Evolutionary conservation across 1,140 invertebrate genomes (phyloP).

Genomic region (Camponotus vicinus): DNA sequence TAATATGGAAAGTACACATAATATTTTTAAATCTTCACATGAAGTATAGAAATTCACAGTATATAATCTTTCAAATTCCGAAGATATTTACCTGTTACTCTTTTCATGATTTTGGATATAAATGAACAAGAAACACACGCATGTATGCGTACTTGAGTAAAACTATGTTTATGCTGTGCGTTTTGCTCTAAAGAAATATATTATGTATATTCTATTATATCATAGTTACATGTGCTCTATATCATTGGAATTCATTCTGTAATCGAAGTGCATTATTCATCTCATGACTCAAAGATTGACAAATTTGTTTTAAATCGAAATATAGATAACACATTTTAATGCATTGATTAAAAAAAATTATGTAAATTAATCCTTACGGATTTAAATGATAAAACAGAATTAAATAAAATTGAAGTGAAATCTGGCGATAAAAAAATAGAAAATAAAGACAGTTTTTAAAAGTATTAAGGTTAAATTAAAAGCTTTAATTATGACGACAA

Average conservation of each 20-base stretch:
- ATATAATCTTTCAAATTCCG: neutral
- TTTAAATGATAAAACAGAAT: neutral
- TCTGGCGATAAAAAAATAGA: neutral
- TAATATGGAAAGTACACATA: neutral
- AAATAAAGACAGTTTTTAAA: neutral
- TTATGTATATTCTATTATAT: neutral
- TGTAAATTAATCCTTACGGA: neutral
- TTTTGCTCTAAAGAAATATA: conserved; percentile 1
- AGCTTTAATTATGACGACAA: neutral
- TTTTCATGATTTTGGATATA: conserved; percentile 5
- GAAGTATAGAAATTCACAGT: neutral
- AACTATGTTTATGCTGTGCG: no score
- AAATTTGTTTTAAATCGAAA: conserved; percentile 3
- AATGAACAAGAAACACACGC: neutral
- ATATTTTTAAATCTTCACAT: neutral
- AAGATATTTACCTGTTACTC: neutral
- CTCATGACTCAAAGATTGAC: neutral
- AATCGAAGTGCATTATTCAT: neutral
- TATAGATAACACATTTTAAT: conserved; percentile 5
- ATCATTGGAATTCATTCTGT: neutral
- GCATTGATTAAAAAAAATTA: neutral
- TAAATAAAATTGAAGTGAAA: neutral
- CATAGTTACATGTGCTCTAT: neutral
- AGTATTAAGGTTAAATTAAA: conserved; percentile 1
- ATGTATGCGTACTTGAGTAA: no score